Conservation (phyloP, 2,888 invertebrate genomes). For the Apotomis betuletana region DNA sequence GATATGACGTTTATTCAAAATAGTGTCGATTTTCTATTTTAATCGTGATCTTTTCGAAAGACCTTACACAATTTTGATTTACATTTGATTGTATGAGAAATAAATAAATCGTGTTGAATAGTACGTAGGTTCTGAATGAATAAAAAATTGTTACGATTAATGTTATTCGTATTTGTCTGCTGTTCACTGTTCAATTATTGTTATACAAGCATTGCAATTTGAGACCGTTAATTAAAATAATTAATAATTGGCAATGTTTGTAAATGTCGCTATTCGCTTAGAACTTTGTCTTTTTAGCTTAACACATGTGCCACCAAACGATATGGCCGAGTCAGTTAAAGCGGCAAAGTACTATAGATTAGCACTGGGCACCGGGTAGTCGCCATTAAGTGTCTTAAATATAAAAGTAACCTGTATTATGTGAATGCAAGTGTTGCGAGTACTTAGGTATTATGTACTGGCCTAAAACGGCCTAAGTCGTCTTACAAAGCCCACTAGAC, state of each 20-base stretch:
- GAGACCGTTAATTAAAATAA: neutral
- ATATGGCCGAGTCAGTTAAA: too few species aligned
- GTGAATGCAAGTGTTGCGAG: constrained; percentile 27
- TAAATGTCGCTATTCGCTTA: neutral
- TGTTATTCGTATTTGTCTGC: too few species aligned
- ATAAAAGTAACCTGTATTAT: constrained; percentile 33
- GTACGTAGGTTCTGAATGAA: too few species aligned
- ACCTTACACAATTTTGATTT: too few species aligned
- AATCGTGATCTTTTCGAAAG: too few species aligned
- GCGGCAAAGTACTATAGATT: constrained; percentile 11
- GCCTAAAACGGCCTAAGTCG: constrained; percentile 9
- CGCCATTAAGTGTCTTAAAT: constrained; percentile 29
- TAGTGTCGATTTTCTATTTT: too few species aligned
- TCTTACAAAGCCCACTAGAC: neutral
- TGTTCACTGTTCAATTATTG: neutral
- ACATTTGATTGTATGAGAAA: too few species aligned
- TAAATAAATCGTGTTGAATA: too few species aligned
- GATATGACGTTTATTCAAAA: too few species aligned
- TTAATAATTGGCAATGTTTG: constrained; percentile 1
- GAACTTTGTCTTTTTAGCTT: constrained; percentile 21
- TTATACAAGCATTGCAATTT: neutral
- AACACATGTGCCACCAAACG: neutral
- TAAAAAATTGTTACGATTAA: too few species aligned
- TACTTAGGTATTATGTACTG: constrained; percentile 33
- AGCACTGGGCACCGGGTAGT: constrained; percentile 7